phyloP scores from a whole-genome alignment of 2,113 vertebrate genomes.

The Apistogramma diplotaenia region DNA sequence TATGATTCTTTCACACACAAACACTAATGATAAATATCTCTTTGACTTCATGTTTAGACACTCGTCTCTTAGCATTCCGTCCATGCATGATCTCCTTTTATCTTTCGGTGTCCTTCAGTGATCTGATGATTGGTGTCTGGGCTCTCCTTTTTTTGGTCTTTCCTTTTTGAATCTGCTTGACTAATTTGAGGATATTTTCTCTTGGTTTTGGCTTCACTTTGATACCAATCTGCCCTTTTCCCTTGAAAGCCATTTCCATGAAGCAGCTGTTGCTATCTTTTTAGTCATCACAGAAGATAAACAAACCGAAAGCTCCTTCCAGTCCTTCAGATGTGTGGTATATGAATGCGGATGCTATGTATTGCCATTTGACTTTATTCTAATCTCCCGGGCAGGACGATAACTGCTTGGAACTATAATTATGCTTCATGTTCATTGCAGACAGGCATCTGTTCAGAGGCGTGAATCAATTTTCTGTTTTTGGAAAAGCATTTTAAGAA shows the following conservation, averaged over 20 bases:
- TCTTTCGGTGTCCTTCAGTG: not conserved
- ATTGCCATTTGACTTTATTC: slow-evolving; percentile 18
- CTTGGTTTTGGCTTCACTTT: not conserved
- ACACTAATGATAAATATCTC: not conserved
- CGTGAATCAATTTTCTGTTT: not conserved
- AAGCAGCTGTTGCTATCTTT: not conserved
- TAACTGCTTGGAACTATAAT: not conserved
- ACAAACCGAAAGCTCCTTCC: not conserved
- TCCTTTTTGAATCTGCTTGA: not conserved
- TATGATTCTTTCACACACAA: not conserved
- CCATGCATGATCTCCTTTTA: fast-evolving
- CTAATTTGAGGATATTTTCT: not conserved
- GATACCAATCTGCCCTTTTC: not conserved
- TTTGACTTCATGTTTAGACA: not conserved
- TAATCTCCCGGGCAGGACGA: not conserved
- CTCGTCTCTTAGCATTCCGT: not conserved
- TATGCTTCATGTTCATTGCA: not conserved
- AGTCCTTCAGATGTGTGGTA: slow-evolving; percentile 60
- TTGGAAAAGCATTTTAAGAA: not conserved
- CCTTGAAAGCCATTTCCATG: not conserved
- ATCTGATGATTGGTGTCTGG: slow-evolving; percentile 18
- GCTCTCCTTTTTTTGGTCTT: slow-evolving; percentile 5
- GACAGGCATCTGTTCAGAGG: not conserved
- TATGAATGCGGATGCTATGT: slow-evolving; percentile 69
- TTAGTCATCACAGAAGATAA: slow-evolving; percentile 64